Percentiles rank a stretch among this genome's conserved stretches.
Evolutionary conservation across 2,888 invertebrate species (phyloP).

Genomic region (Strigamia crassipes): DNA sequence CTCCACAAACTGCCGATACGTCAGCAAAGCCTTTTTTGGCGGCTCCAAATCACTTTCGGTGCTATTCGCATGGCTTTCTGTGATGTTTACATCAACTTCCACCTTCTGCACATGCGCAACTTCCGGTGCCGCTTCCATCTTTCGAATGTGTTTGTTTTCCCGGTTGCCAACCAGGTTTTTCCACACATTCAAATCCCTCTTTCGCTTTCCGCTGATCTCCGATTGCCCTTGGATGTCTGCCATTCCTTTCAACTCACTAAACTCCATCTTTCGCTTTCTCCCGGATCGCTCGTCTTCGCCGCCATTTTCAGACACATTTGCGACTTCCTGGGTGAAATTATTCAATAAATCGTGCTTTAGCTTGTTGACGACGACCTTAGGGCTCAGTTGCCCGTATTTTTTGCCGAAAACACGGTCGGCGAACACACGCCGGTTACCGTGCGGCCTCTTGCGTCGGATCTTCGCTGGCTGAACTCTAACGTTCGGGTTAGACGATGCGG

Average conservation of each 20-base stretch:
- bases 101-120: neutral
- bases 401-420: neutral
- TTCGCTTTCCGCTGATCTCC: neutral
- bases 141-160: neutral
- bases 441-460: neutral
- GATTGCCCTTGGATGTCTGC: neutral
- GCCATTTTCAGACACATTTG: neutral
- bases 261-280: no score
- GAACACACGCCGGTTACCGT: neutral
- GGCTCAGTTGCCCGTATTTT: neutral
- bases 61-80: neutral
- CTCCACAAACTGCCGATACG: neutral
- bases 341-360: neutral
- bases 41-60: neutral
- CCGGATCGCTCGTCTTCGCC: neutral
- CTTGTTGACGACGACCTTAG: neutral
- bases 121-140: neutral
- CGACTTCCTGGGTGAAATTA: neutral
- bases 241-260: no score
- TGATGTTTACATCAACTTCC: neutral
- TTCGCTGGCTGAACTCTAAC: neutral
- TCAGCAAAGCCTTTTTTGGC: neutral
- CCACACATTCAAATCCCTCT: neutral
- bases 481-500: neutral
- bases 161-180: neutral